These are phyloP conservation scores for Pocillopora verrucosa DNA, from an alignment of 64 coral and sea anemone genomes.

Conservation along the genomic window DNA sequence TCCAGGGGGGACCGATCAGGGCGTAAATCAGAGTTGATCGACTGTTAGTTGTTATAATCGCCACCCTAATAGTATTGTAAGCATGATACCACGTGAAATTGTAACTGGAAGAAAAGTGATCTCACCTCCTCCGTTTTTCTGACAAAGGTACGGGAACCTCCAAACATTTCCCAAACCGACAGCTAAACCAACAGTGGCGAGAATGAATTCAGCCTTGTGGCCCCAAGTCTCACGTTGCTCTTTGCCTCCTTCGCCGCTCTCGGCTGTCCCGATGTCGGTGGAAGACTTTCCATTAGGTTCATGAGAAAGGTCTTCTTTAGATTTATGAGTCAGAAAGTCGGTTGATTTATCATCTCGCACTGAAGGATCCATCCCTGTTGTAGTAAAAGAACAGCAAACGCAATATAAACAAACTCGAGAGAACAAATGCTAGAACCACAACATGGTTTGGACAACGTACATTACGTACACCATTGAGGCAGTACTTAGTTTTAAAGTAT, in stretches of 20 bases:
- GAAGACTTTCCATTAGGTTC: constrained; percentile 44
- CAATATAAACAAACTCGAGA: not conserved
- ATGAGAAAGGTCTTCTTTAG: constrained; percentile 33
- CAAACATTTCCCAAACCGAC: constrained; percentile 90
- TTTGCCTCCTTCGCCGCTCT: constrained; percentile 19
- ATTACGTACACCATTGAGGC: too few relatives aligned
- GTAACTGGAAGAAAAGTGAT: not conserved
- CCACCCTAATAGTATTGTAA: too few relatives aligned
- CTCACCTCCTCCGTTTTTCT: constrained; percentile 89
- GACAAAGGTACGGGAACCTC: constrained; percentile 92
- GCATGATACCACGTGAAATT: not conserved
- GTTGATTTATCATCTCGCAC: constrained; percentile 79
- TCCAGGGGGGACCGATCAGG: too few relatives aligned
- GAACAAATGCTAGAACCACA: too few relatives aligned
- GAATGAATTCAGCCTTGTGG: constrained; percentile 87
- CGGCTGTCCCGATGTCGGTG: not conserved
- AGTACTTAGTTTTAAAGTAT: too few relatives aligned
- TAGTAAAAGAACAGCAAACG: not conserved
- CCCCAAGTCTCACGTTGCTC: constrained; percentile 83
- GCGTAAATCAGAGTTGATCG: too few relatives aligned
- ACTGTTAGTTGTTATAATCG: too few relatives aligned
- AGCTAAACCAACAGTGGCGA: constrained; percentile 81
- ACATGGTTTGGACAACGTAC: not conserved
- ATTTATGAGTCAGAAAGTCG: constrained; percentile 64
- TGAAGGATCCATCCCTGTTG: constrained; percentile 26